Percentiles rank a stretch among this genome's conserved stretches.
These are phyloP conservation scores for Pollenia amentaria DNA, from an alignment of 2,888 invertebrate species.

Conservation along the genomic window DNA sequence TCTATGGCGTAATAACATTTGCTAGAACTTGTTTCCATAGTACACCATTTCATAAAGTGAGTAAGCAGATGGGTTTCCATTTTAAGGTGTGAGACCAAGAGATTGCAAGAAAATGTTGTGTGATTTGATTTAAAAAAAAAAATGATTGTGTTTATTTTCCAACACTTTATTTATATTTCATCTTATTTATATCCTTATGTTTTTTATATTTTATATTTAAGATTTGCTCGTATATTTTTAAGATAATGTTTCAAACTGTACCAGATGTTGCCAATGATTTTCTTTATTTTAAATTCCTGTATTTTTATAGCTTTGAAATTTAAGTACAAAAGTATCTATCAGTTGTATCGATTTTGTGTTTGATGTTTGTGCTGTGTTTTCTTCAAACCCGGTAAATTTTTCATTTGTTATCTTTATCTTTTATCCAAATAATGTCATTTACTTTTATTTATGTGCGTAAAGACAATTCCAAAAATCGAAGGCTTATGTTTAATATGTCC, in stretches of 20 bases:
- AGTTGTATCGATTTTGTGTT: neutral
- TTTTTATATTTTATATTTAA: neutral
- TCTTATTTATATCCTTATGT: constrained; percentile 16
- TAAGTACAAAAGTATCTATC: neutral
- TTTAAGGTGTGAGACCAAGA: neutral
- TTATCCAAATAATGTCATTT: neutral
- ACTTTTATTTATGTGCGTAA: neutral
- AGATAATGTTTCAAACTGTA: constrained; percentile 9
- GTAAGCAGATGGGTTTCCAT: neutral
- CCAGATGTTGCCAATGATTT: constrained; percentile 63
- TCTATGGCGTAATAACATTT: constrained; percentile 58
- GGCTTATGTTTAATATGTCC: too few relatives aligned
- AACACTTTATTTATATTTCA: constrained; percentile 58
- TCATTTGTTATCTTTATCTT: too few relatives aligned
- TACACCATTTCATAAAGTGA: neutral
- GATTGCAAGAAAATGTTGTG: constrained; percentile 26
- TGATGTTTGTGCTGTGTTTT: constrained; percentile 2
- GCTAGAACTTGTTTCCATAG: constrained; percentile 4
- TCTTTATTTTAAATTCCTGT: constrained; percentile 14
- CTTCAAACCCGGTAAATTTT: neutral
- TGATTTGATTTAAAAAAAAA: constrained; percentile 56
- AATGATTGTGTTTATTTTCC: constrained; percentile 67
- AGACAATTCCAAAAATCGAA: neutral
- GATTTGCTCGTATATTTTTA: constrained; percentile 10
- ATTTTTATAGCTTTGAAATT: constrained; percentile 33